Evolutionary conservation across 2,113 vertebrate species (phyloP).

Genomic region (Bujurquina vittata): DNA sequence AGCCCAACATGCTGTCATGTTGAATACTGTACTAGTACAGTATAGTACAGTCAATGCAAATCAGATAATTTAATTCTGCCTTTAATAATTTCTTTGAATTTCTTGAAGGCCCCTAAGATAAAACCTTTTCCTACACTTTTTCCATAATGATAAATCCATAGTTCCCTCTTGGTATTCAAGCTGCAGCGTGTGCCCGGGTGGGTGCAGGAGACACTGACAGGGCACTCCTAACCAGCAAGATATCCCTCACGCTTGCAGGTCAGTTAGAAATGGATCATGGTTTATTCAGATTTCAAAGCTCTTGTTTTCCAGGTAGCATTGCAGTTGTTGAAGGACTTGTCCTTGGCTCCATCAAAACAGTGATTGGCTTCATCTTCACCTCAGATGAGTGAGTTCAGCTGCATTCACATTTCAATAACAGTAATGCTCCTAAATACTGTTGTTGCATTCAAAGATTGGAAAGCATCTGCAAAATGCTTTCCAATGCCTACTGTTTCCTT

Average conservation of each 20-base stretch:
- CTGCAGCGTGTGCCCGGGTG: constrained; percentile 84
- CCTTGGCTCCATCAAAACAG: constrained; percentile 78
- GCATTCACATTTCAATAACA: not conserved
- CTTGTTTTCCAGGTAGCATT: constrained; percentile 72
- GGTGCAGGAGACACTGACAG: constrained; percentile 83
- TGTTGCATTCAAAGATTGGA: not conserved
- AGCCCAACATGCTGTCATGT: constrained; percentile 86
- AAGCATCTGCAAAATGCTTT: constrained; percentile 28
- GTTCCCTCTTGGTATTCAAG: constrained; percentile 86
- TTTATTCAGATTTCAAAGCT: not conserved
- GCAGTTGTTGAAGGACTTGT: constrained; percentile 77
- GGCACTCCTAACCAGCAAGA: constrained; percentile 80
- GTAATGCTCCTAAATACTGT: not conserved
- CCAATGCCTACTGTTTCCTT: constrained; percentile 72
- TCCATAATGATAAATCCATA: constrained; percentile 53
- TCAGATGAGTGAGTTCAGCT: constrained; percentile 81
- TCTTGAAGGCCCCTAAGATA: not conserved
- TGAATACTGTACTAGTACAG: too few species aligned
- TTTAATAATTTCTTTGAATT: not conserved
- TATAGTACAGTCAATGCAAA: constrained; percentile 18
- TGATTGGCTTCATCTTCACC: constrained; percentile 87
- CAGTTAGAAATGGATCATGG: constrained; percentile 26
- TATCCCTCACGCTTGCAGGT: constrained; percentile 83
- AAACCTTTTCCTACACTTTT: not conserved
- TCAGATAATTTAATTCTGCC: not conserved